Evolutionary conservation across 2,888 invertebrate species (phyloP), one percentile per base, ranked within the genome.

Genomic region (Pediacus dermestoides): DNA sequence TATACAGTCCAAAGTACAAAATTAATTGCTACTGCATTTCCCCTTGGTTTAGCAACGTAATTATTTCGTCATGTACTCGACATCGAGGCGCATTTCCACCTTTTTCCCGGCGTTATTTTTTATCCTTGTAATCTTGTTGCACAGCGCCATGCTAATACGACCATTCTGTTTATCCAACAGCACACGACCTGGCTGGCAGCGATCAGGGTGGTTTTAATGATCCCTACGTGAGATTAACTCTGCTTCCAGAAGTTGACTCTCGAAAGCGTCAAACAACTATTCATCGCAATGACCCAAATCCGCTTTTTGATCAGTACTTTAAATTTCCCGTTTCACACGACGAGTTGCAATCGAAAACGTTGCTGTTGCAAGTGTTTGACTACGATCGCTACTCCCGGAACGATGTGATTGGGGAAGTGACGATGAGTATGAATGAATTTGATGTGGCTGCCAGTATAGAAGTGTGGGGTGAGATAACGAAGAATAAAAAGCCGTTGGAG

Each of bases 301-400:
- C 91, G 0, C 84, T 85, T 70, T 92, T 90, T 67, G 88, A 92
- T 72, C 89, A 92, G 64, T 86, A 87, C 64, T 92, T 92, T 72
- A 92, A 91, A 70, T 92, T 92, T 64, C 91, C 92, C 1, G 86
- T 92, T 4, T 88, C 90, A 8, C 85, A 88, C 53, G 91, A 92
- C 53, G 90, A 92, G 50, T 72, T 92, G 27, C 79, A 81, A 34
- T 86, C 88, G 40, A 88, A 87, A 67, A 82, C 80, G 13, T 70
- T 90, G 31, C 68, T 85, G 42, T 68, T 86, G n/a, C 86, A 88
- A 72, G 84, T 81, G 50, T 77, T 77, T 49, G 77, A 78, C 58
- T 77, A 75, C 60, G 80, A 80, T 57, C 71, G 89, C 48, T 91
- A 85, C 70, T 90, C 90, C 9, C 81, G 89, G 35, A 90, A 90